phyloP scores from a whole-genome alignment of 2,797 vertebrate species.

The Sarcoramphus papa region DNA sequence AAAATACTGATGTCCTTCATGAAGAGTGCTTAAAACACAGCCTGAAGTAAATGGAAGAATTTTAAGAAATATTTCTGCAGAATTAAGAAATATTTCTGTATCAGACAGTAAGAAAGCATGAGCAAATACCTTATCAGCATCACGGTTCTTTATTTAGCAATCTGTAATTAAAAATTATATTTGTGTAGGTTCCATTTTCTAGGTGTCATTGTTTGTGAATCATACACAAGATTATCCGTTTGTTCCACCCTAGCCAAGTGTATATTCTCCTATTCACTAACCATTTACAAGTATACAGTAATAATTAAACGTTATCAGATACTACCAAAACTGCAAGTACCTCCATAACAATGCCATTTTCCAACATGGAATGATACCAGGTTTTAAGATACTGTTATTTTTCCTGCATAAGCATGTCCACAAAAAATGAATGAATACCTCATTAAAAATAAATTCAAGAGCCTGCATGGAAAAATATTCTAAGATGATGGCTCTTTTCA shows the following conservation, averaged over 20 bases:
- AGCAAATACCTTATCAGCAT: background rate
- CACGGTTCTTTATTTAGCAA: background rate
- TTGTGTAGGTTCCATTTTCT: background rate
- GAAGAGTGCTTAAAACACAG: background rate
- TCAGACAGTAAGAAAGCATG: background rate
- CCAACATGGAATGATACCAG: background rate
- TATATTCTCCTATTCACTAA: background rate
- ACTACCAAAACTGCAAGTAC: background rate
- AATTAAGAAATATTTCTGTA: background rate
- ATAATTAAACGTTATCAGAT: background rate
- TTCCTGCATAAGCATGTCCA: background rate
- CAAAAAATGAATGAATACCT: background rate
- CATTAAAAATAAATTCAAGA: background rate
- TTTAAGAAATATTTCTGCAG: background rate
- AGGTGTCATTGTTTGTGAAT: background rate
- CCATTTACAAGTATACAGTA: background rate
- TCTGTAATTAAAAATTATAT: constrained; percentile 18
- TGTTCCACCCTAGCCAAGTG: background rate
- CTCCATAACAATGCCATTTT: background rate
- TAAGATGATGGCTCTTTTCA: background rate
- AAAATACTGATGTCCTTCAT: background rate
- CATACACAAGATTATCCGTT: background rate
- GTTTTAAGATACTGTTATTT: background rate
- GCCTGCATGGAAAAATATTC: background rate
- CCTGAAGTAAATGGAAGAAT: background rate